Percentiles rank a stretch among this genome's conserved stretches.
Evolutionary conservation across 2,113 vertebrate species (phyloP).

Genomic region (Edolisoma coerulescens): DNA sequence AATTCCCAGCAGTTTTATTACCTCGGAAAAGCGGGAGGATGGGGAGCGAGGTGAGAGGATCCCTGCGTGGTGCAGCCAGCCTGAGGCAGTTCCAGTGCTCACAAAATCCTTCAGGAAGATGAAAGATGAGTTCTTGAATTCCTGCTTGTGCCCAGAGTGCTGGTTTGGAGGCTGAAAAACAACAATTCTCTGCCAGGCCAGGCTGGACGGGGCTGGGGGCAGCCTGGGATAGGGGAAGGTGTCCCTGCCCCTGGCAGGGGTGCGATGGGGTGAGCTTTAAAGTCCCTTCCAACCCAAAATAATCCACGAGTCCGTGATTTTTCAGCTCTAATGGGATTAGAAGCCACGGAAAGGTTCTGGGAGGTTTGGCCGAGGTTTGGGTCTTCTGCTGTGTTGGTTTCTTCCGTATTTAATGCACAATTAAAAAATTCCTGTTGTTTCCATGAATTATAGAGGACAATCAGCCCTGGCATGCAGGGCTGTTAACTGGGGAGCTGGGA

Average conservation of each 20-base stretch:
- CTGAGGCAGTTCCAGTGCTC: background rate
- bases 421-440: background rate
- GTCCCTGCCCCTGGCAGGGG: background rate
- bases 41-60: background rate
- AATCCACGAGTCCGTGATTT: background rate
- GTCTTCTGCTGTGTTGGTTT: background rate
- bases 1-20: background rate
- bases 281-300: background rate
- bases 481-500: fast-evolving
- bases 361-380: background rate
- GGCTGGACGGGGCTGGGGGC: background rate
- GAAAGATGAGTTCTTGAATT: background rate
- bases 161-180: background rate
- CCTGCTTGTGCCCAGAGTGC: background rate
- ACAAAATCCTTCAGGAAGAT: background rate
- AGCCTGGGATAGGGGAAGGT: background rate
- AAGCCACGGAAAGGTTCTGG: background rate
- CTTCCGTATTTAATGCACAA: background rate
- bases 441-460: fast-evolving
- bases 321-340: background rate
- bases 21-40: fast-evolving
- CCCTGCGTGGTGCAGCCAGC: background rate
- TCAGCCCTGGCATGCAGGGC: background rate
- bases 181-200: background rate
- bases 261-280: background rate